Conservation (phyloP, 2,113 vertebrate species). For the Stigmatopora argus region DNA sequence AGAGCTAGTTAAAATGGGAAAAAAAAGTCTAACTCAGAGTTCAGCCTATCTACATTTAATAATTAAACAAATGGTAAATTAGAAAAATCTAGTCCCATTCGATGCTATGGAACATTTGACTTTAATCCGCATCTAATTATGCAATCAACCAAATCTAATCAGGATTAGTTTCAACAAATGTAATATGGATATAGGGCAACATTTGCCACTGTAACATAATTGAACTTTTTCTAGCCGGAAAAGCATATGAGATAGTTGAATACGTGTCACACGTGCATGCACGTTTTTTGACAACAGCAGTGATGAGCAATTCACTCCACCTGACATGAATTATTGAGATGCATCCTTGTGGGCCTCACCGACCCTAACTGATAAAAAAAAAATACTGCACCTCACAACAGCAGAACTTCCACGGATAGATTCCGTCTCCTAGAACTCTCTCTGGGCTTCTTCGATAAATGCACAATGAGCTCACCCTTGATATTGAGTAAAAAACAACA, state of each 20-base stretch:
- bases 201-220: neutral
- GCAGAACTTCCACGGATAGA: slow-evolving; percentile 44
- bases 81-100: neutral
- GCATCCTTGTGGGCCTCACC: slow-evolving; percentile 10
- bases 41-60: neutral
- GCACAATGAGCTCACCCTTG: slow-evolving; percentile 8
- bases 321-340: slow-evolving; percentile 17
- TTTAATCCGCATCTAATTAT: neutral
- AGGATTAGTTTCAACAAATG: neutral
- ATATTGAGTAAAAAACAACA: no score
- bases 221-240: neutral
- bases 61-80: neutral
- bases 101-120: neutral
- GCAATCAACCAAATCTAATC: neutral
- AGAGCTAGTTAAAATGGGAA: neutral
- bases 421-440: slow-evolving; percentile 47
- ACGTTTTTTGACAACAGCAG: slow-evolving; percentile 29
- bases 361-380: slow-evolving; percentile 16
- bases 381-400: neutral
- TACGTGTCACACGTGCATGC: slow-evolving; percentile 13
- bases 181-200: neutral
- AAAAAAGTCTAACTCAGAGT: neutral
- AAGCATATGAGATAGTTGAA: neutral
- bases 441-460: slow-evolving; percentile 38
- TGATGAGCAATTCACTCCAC: slow-evolving; percentile 7